Evolutionary conservation across 2,888 invertebrate species (phyloP), one percentile per base, ranked within the genome.

Genomic region (Hydroisotoma schaefferi): DNA sequence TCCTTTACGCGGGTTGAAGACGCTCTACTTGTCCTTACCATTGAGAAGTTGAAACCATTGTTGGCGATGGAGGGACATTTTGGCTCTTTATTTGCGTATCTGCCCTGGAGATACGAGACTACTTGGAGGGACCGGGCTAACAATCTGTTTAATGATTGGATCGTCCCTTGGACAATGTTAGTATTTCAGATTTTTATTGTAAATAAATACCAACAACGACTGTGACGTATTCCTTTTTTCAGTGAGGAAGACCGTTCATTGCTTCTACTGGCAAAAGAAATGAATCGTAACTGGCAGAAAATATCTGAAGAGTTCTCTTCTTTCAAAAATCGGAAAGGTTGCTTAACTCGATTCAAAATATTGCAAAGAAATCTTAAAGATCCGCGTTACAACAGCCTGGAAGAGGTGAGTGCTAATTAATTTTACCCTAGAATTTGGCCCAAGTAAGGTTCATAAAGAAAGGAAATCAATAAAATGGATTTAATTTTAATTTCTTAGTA

Each of bases 81-180:
- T 57, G 69, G 70, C 5, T 63, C 63, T 25, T 20, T 72, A 6
- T 48, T 68, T 25, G 57, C 65, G 4, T 69, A 69, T 52, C 53
- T 72, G 4, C 72, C 72, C 0, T 72, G 72, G 72, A 27, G 72
- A 48, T 70, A 59, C 51, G 70, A 72, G 55, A 70, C 68, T 1
- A 69, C 65, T 18, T 70, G 70, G 71, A 62, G 71, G 26, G 71
- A 71, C 49, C 22, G 71, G 27, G 71, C 72, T 8, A 67, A 65
- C 18, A 63, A 63, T 48, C 54, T 72, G 2, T 72, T 72, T 38
- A 61, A 67, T 44, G 68, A 69, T 38, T 69, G 61, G 63, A 68
- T 69, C 43, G 67, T 72, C 8, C 72, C 72, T 5, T 72, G 72
- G 72, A 72, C 69, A 8, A 54, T 68, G 71, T 69, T 60, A 65